Base-by-base conservation (phyloP, 2,888 invertebrate genomes). In the Craniophora ligustri region DNA sequence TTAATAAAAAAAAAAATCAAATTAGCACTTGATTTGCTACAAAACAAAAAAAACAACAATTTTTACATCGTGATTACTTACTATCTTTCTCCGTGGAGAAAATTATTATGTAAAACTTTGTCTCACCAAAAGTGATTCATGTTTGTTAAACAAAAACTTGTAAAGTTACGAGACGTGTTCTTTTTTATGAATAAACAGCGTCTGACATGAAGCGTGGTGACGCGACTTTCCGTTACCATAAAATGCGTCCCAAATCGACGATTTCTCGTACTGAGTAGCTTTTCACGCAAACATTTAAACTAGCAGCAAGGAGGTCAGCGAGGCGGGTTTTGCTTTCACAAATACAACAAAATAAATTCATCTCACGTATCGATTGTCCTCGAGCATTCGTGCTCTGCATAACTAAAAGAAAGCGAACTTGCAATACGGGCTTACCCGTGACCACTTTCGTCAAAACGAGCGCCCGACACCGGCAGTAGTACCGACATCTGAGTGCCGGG, bases 301-400 rank as follows among this genome's bases (percentile, higher is more conserved):
- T 81, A 78, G 72, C 74, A 81, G 75, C 88, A 92, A 92, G 89
- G 90, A 88, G 92, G 93, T 91, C 92, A 92, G 79, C 77, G 82
- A 85, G 86, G 86, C 89, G 81, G 82, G 89, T 89, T 88, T 87
- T 88, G 92, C 92, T 92, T 93, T 93, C 92, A 92, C 92, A 92
- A 92, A 92, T 85, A 91, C 87, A 88, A 91, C 90, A 87, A 92
- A 93, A 92, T 92, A 91, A 92, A 93, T 93, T 92, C 93, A 88
- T 88, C 87, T 90, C 93, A 93, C 92, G 92, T 92, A 92, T 92
- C 84, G 92, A 92, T 92, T 92, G 92, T 92, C 92, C 92, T 89
- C 91, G 76, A 85, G 82, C 84, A 82, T 79, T 88, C 84, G 83
- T 85, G 85, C 86, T 82, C 85, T 87, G 89, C 87, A 91, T 91